Evolutionary conservation across 2,797 vertebrate genomes (phyloP).

Genomic region (Triplophysa yarkandensis): DNA sequence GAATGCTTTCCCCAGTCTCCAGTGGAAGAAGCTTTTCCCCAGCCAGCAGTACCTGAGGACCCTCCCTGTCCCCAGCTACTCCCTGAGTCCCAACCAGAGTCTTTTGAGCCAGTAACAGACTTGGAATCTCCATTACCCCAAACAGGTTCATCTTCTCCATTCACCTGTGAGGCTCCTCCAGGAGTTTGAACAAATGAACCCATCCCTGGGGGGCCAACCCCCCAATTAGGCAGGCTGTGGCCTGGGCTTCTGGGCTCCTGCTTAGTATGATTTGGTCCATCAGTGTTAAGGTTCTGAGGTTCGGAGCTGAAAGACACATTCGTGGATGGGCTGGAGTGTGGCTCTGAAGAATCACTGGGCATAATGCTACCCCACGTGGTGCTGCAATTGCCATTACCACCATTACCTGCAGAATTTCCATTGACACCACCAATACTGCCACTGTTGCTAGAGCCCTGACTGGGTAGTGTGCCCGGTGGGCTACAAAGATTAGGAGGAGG

Average conservation of each 20-base stretch:
- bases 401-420: conserved; percentile 84
- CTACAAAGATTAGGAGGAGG: conserved; percentile 73
- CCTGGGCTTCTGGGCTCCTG: conserved; percentile 78
- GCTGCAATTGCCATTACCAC: conserved; percentile 80
- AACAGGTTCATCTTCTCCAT: conserved; percentile 85
- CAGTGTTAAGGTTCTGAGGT: conserved; percentile 99
- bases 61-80: conserved; percentile 84
- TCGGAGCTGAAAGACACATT: conserved; percentile 98
- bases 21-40: conserved; percentile 70
- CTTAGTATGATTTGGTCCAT: conserved; percentile 99
- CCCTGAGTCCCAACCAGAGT: conserved; percentile 84
- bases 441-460: conserved; percentile 55
- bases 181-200: conserved; percentile 87
- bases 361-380: conserved; percentile 90
- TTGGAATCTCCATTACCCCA: conserved; percentile 87
- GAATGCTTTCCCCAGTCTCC: conserved; percentile 88
- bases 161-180: conserved; percentile 85
- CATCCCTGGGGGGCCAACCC: conserved; percentile 65
- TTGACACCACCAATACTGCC: conserved; percentile 71
- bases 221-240: conserved; percentile 91
- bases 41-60: conserved; percentile 71
- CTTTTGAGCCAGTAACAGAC: conserved; percentile 84
- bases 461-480: conserved; percentile 54
- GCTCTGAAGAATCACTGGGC: conserved; percentile 81
- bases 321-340: conserved; percentile 87